Base-by-base conservation (phyloP, 2,888 invertebrate genomes). In the Eurytoma californica region DNA sequence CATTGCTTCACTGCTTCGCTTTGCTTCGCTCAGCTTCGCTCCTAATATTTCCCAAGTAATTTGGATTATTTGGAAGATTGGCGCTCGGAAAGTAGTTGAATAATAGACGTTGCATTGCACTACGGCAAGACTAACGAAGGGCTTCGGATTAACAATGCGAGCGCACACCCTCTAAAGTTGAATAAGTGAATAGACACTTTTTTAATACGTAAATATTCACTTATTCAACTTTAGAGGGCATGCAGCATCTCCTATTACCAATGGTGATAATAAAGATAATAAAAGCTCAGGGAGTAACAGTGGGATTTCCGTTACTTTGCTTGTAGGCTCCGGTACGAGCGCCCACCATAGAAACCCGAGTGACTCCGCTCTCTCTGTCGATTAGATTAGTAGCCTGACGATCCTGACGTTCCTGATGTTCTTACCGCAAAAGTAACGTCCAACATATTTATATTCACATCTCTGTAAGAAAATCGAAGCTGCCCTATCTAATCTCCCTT, bases 321-420 rank as follows among this genome's bases (percentile, higher is more conserved):
- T 88, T 89, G 80, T 86, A 89, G 89, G 84, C 84, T 85, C 83
- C 86, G 76, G 84, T 82, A 80, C 86, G 87, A 83, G 86, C 88
- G 81, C 83, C 87, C 58, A 89, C 88, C 72, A 84, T 88, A 83
- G 88, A 89, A 84, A 88, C 89, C 80, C 85, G 90, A 82, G 85
- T 88, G 66, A 89, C 90, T 57, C 88, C 89, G 57, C 83, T 89
- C 77, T 89, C 89, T 57, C 84, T 90, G 73, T 89, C 90, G 30
- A 84, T 90, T 77, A 89, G 84, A 84, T 84, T 89, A 72, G 84
- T 89, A 73, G 88, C 88, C 78, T 89, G 79, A 81, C 72, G 75
- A 68, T 68, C 72, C 58, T 39, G 39, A 39, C 39, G 39, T 39
- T 24, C 88, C 78, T 89, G 79, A 81, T 68, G 24, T 24, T 39